Conservation (phyloP, 2,113 vertebrate species). For the Connochaetes taurinus region DNA sequence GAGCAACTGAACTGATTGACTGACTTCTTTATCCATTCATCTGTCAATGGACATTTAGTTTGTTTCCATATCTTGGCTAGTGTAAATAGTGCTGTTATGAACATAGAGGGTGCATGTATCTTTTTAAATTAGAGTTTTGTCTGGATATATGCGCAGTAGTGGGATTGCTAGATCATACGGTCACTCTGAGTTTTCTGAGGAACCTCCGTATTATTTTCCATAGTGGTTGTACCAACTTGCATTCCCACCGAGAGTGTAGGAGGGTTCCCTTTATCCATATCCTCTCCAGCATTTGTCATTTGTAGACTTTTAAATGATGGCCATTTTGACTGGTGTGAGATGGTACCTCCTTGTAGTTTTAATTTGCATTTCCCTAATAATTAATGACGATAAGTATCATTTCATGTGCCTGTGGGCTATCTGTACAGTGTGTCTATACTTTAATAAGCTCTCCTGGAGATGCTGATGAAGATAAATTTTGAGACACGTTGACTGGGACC, state of each 20-base stretch:
- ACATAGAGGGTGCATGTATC: not conserved
- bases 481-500: not conserved
- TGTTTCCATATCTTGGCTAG: not conserved
- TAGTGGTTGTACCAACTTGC: not conserved
- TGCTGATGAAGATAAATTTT: not conserved
- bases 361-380: not conserved
- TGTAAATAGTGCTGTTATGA: not conserved
- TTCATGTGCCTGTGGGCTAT: not conserved
- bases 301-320: not conserved
- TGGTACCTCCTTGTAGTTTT: not conserved
- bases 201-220: not conserved
- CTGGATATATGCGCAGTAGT: not conserved
- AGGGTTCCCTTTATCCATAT: not conserved
- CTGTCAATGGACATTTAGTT: not conserved
- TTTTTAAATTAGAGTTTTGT: not conserved
- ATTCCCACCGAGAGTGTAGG: not conserved
- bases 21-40: not conserved
- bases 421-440: not conserved
- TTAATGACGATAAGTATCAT: not conserved
- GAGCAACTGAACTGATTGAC: not conserved
- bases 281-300: not conserved
- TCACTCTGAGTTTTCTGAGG: not conserved
- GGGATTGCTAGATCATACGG: not conserved
- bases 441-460: not conserved
- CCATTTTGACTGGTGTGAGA: not conserved